Percentiles rank a stretch among this genome's conserved stretches.
Conservation (phyloP, 2,888 invertebrate species). For the Tiliacea aurago region DNA sequence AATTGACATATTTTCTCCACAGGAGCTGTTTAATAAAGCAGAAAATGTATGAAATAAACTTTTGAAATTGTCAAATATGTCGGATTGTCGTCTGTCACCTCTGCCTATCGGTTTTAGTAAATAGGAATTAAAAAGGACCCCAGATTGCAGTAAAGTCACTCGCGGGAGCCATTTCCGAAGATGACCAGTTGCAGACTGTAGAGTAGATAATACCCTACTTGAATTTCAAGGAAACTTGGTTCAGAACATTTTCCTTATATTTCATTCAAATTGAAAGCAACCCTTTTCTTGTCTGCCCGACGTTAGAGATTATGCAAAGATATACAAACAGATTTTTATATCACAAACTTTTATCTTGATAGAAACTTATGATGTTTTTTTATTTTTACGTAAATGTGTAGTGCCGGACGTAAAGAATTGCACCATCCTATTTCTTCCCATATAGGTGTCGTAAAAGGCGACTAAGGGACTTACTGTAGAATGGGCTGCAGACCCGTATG, state of each 20-base stretch:
- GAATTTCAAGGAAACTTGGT: not conserved
- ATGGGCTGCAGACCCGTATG: no score
- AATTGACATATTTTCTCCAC: not conserved
- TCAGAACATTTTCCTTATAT: not conserved
- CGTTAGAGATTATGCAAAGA: not conserved
- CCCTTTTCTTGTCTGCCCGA: not conserved
- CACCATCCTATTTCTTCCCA: no score
- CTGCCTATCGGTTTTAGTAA: not conserved
- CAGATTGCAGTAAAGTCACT: not conserved
- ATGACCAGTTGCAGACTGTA: slow-evolving; percentile 19
- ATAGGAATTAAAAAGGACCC: no score
- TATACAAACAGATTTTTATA: not conserved
- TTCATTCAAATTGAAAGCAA: not conserved
- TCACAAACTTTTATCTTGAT: slow-evolving; percentile 3
- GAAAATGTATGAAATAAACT: not conserved
- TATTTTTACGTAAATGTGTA: not conserved
- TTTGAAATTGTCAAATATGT: not conserved
- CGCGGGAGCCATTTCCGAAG: no score
- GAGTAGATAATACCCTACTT: no score
- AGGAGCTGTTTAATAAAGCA: not conserved
- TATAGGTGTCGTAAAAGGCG: no score
- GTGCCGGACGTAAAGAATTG: no score
- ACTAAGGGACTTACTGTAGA: no score
- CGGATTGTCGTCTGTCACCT: not conserved
- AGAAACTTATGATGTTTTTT: not conserved